A percentile compares a stretch with the other conserved stretches of the same genome.
Evolutionary conservation across 2,888 invertebrate species (phyloP).

Genomic region (Cerastis leucographa): DNA sequence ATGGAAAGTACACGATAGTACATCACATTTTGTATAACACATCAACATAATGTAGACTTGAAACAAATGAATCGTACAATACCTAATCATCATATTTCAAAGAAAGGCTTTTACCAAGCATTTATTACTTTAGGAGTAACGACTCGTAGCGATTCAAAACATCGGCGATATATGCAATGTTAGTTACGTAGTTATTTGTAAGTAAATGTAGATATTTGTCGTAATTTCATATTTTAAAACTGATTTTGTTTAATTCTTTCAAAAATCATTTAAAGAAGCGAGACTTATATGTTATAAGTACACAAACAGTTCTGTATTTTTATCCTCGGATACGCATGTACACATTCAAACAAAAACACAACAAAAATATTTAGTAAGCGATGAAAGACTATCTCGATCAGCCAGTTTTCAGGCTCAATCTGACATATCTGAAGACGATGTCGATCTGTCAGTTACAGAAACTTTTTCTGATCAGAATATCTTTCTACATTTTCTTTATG

Average conservation of each 20-base stretch:
- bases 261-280: neutral
- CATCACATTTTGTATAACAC: conserved; percentile 4
- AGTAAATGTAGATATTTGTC: conserved; percentile 49
- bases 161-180: conserved; percentile 54
- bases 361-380: neutral
- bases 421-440: neutral
- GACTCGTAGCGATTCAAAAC: conserved; percentile 24
- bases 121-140: conserved; percentile 47
- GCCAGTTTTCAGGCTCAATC: no score
- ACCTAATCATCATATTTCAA: neutral
- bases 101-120: conserved; percentile 37
- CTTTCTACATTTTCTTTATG: neutral
- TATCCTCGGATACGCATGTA: neutral
- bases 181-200: conserved; percentile 51
- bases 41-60: neutral
- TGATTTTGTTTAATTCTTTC: neutral
- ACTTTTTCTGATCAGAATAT: neutral
- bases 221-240: neutral
- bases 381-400: no score
- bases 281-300: neutral
- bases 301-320: neutral
- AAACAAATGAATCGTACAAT: neutral
- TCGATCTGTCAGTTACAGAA: neutral
- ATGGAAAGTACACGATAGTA: neutral
- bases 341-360: neutral